Evolutionary conservation across 2,797 vertebrate species (phyloP).

Genomic region (Diglossa cyanea): DNA sequence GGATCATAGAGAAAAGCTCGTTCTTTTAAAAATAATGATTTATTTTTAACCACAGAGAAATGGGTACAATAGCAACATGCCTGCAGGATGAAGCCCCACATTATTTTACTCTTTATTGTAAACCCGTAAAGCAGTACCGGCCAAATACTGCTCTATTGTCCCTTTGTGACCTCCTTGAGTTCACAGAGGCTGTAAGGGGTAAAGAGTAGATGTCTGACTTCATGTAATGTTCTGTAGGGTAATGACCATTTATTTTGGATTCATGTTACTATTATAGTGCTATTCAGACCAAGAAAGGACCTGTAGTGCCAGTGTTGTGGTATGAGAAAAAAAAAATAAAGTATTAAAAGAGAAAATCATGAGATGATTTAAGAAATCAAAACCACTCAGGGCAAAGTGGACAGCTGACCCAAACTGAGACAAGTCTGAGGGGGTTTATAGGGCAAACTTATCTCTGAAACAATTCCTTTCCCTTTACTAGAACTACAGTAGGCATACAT

Average conservation of each 20-base stretch:
- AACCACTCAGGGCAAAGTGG: background rate
- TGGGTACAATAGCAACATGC: background rate
- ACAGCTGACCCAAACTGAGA: background rate
- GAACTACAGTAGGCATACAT: background rate
- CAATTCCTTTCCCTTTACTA: background rate
- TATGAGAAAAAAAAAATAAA: background rate
- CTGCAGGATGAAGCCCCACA: background rate
- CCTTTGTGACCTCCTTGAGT: background rate
- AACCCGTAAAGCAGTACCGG: background rate
- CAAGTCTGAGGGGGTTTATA: background rate
- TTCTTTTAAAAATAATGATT: background rate
- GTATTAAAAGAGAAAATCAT: background rate
- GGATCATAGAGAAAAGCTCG: background rate
- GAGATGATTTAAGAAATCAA: slow-evolving; percentile 5
- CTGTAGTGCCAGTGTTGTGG: background rate
- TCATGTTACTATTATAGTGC: background rate
- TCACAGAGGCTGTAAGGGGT: background rate
- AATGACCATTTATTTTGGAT: slow-evolving; percentile 25
- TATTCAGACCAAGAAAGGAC: background rate
- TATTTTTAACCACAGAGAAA: background rate
- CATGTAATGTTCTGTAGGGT: background rate
- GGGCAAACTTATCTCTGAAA: background rate
- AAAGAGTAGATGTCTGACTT: slow-evolving; percentile 6
- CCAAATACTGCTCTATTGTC: background rate
- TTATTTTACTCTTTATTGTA: background rate